phyloP scores from a whole-genome alignment of 2,888 invertebrate species.

The Cheilosia pagana region DNA sequence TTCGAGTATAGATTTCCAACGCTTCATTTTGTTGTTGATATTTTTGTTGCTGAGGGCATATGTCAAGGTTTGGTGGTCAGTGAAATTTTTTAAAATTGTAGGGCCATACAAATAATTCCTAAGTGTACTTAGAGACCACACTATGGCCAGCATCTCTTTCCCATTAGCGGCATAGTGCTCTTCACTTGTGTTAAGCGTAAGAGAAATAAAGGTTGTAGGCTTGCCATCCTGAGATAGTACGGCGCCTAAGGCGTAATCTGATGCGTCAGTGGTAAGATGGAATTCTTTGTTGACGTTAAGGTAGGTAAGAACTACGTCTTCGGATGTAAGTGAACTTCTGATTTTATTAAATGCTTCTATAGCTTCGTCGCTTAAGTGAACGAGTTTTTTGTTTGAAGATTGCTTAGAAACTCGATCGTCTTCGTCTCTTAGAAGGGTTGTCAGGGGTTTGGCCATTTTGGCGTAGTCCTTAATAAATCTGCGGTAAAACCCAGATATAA shows the following conservation, averaged over 20 bases:
- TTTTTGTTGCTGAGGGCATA: too few species aligned
- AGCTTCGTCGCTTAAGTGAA: too few species aligned
- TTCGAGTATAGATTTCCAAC: too few species aligned
- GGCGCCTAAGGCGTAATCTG: neutral
- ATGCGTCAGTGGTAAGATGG: neutral
- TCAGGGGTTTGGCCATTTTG: neutral
- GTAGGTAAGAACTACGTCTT: neutral
- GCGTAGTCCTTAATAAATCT: too few species aligned
- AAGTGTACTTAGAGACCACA: constrained; percentile 4
- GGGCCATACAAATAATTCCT: neutral
- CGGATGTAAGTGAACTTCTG: too few species aligned
- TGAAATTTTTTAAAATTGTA: neutral
- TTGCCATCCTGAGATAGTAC: neutral
- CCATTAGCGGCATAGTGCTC: constrained; percentile 12
- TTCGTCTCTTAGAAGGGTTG: too few species aligned
- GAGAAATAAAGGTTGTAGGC: neutral
- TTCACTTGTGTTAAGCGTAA: neutral
- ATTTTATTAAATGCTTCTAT: too few species aligned
- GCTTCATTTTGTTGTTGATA: too few species aligned
- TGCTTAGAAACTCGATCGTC: too few species aligned
- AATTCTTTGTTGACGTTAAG: neutral
- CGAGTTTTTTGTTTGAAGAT: too few species aligned
- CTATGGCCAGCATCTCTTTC: constrained; percentile 18
- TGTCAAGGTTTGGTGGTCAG: neutral
- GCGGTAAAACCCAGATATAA: too few species aligned